These are phyloP conservation scores for Acrossocheilus wenchowensis DNA, from an alignment of 2,797 vertebrate genomes.

Conservation along the genomic window DNA sequence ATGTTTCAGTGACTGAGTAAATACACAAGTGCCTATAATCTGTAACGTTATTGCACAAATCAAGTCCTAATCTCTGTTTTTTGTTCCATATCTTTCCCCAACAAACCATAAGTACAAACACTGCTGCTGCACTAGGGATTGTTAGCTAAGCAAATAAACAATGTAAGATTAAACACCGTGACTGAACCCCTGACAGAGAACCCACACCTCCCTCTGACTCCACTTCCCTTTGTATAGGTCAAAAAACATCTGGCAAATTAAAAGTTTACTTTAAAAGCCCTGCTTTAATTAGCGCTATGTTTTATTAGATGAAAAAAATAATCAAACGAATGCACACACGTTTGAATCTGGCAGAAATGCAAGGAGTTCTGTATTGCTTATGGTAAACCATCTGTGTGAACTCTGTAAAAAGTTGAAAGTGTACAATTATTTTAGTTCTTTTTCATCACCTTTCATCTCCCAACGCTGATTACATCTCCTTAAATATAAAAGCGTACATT, in stretches of 20 bases:
- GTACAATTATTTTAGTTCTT: slow-evolving; percentile 65
- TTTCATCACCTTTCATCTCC: slow-evolving; percentile 56
- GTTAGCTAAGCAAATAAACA: slow-evolving; percentile 46
- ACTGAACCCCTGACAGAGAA: slow-evolving; percentile 52
- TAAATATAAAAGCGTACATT: slow-evolving; percentile 36
- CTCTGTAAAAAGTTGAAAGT: slow-evolving; percentile 67
- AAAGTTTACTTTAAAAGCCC: slow-evolving; percentile 75
- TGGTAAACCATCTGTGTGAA: slow-evolving; percentile 78
- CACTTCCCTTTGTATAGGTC: slow-evolving; percentile 70
- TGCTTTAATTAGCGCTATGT: slow-evolving; percentile 78
- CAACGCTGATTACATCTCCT: slow-evolving; percentile 33
- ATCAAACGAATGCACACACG: slow-evolving; percentile 73
- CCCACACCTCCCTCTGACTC: slow-evolving; percentile 66
- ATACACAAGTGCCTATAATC: neutral
- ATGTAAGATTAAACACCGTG: slow-evolving; percentile 40
- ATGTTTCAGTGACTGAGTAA: neutral
- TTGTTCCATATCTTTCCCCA: slow-evolving; percentile 13
- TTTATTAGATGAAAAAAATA: slow-evolving; percentile 79
- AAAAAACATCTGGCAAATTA: slow-evolving; percentile 79
- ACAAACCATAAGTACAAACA: slow-evolving; percentile 23
- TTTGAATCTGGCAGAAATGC: slow-evolving; percentile 77
- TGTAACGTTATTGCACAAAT: slow-evolving; percentile 30
- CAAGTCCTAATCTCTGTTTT: slow-evolving; percentile 18
- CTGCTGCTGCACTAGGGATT: slow-evolving; percentile 34
- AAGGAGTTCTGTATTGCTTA: slow-evolving; percentile 74